Conservation (phyloP, 2,888 invertebrate species). For the Chymomyza fuscimana region DNA sequence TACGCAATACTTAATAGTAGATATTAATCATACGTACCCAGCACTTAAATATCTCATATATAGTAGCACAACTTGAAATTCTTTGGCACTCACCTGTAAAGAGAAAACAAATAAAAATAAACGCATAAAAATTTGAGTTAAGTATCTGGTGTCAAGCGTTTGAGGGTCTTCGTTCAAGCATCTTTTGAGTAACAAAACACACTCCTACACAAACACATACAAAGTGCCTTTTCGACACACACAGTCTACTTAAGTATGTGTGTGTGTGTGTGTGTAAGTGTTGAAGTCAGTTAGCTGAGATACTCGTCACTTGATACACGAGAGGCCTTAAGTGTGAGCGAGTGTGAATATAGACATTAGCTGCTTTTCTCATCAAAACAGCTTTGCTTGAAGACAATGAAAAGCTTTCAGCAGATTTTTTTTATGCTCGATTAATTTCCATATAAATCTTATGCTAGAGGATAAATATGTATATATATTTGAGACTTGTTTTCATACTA, state of each 20-base stretch:
- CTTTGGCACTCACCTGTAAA: conserved; percentile 63
- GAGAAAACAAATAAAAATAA: conserved; percentile 21
- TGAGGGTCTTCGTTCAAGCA: neutral
- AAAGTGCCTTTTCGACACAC: neutral
- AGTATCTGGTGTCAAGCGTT: neutral
- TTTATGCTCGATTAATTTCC: neutral
- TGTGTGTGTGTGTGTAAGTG: too few species aligned
- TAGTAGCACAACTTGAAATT: conserved; percentile 1
- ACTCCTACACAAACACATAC: neutral
- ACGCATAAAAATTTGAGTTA: conserved; percentile 20
- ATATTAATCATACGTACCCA: conserved; percentile 62
- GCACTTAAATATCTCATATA: conserved; percentile 1
- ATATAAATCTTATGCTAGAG: neutral
- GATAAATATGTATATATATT: neutral
- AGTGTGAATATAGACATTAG: neutral
- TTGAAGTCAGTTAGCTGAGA: neutral
- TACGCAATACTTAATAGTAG: conserved; percentile 22
- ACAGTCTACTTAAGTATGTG: neutral
- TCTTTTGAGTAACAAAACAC: neutral
- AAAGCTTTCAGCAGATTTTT: neutral
- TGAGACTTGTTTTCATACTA: neutral
- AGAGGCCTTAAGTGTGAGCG: neutral
- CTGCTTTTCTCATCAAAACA: neutral
- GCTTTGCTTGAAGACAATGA: neutral
- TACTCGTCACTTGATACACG: neutral